phyloP scores from a whole-genome alignment of 2,888 invertebrate species.

The Cylindroiulus punctatus region DNA sequence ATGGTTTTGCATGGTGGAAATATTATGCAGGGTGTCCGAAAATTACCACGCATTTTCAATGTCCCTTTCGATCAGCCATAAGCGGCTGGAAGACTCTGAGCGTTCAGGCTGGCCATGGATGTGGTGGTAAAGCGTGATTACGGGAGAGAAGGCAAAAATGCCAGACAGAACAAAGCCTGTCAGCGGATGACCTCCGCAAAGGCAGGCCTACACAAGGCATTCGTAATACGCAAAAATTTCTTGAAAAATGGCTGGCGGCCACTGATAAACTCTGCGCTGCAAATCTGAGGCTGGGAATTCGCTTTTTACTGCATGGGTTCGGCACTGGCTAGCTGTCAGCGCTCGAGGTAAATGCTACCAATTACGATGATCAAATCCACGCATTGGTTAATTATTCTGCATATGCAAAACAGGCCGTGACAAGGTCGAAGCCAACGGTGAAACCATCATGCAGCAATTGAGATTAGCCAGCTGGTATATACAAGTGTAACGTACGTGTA shows the following conservation, averaged over 20 bases:
- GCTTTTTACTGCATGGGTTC: neutral
- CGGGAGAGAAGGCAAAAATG: slow-evolving; percentile 16
- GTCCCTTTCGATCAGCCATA: too few species aligned
- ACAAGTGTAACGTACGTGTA: too few species aligned
- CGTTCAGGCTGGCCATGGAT: neutral
- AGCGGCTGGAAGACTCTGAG: neutral
- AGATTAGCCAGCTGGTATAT: too few species aligned
- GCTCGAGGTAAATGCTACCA: neutral
- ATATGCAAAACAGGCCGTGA: neutral
- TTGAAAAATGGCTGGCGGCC: slow-evolving; percentile 39
- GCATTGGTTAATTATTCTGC: neutral
- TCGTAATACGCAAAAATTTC: slow-evolving; percentile 4
- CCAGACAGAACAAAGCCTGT: slow-evolving; percentile 42
- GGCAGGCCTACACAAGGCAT: slow-evolving; percentile 39
- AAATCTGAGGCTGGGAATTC: neutral
- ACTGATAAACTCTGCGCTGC: neutral
- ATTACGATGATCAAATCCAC: slow-evolving; percentile 6
- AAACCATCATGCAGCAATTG: neutral
- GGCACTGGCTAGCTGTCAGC: slow-evolving; percentile 32
- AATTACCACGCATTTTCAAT: too few species aligned
- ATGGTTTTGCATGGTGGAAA: too few species aligned
- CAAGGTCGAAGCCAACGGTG: neutral
- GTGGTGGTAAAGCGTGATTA: slow-evolving; percentile 8
- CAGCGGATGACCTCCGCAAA: slow-evolving; percentile 43
- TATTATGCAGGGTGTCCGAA: too few species aligned